Conservation (phyloP, 2,113 vertebrate species). For the Otis tarda region DNA sequence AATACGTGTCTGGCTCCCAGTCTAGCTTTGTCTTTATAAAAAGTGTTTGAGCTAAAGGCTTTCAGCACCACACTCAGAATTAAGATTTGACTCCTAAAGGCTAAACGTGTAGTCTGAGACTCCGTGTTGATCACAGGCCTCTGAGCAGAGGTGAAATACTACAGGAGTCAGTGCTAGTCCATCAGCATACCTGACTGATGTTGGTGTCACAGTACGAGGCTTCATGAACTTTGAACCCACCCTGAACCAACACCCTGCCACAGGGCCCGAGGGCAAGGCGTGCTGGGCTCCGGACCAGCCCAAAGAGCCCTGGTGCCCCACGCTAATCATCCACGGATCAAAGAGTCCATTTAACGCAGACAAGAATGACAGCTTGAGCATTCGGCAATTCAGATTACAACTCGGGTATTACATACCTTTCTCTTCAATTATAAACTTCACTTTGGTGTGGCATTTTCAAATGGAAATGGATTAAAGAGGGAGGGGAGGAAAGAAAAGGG, state of each 20-base stretch:
- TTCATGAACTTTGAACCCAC: neutral
- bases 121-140: neutral
- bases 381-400: neutral
- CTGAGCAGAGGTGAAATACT: neutral
- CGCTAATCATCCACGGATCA: fast-evolving
- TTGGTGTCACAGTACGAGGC: neutral
- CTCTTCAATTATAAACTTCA: neutral
- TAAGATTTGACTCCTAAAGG: neutral
- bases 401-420: neutral
- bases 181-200: neutral
- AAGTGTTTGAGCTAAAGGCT: neutral
- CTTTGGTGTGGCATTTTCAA: neutral
- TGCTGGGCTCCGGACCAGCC: neutral
- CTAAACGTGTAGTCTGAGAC: neutral
- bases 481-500: neutral
- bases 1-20: fast-evolving
- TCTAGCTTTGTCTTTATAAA: neutral
- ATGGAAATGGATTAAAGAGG: neutral
- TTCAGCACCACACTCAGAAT: neutral
- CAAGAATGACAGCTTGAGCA: neutral
- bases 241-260: neutral
- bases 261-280: neutral
- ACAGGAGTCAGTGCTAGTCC: neutral
- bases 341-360: neutral
- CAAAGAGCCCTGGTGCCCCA: neutral